phyloP scores from a whole-genome alignment of 2,888 invertebrate genomes.

The Tricholauxania praeusta region DNA sequence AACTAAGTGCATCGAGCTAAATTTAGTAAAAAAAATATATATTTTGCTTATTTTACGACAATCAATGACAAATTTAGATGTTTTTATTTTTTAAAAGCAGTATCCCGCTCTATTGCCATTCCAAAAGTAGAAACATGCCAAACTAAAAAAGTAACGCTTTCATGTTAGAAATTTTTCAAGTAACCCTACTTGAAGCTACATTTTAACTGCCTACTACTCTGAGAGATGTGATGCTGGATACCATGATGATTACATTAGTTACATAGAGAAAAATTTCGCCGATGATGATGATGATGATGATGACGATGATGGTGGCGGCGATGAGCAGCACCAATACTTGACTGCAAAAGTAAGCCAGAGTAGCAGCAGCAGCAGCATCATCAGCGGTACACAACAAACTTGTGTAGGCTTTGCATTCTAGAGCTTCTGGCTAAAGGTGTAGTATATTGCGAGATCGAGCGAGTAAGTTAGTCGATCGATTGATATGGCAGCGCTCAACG shows the following conservation, averaged over 20 bases:
- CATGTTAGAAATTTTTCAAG: too few relatives aligned
- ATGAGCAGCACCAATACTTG: not conserved
- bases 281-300: slow-evolving; percentile 18
- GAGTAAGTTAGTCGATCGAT: slow-evolving; percentile 41
- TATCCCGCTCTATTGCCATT: too few relatives aligned
- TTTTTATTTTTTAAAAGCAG: too few relatives aligned
- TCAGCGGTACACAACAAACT: slow-evolving; percentile 7
- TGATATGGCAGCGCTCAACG: slow-evolving; percentile 57
- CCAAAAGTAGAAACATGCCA: too few relatives aligned
- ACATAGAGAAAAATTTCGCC: not conserved
- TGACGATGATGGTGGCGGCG: not conserved
- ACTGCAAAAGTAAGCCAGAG: not conserved
- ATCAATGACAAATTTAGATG: too few relatives aligned
- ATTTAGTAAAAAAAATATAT: too few relatives aligned
- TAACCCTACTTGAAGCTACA: too few relatives aligned
- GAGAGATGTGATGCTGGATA: not conserved
- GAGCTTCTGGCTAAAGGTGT: slow-evolving; percentile 26
- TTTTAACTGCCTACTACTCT: too few relatives aligned
- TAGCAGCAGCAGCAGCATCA: slow-evolving; percentile 16
- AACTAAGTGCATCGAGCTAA: too few relatives aligned
- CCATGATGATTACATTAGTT: slow-evolving; percentile 16
- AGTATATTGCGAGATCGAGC: slow-evolving; percentile 49
- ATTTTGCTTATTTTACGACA: too few relatives aligned
- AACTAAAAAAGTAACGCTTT: too few relatives aligned
- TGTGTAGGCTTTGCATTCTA: not conserved